phyloP scores from a whole-genome alignment of 2,797 vertebrate species.

The Nannoperca obscura region DNA sequence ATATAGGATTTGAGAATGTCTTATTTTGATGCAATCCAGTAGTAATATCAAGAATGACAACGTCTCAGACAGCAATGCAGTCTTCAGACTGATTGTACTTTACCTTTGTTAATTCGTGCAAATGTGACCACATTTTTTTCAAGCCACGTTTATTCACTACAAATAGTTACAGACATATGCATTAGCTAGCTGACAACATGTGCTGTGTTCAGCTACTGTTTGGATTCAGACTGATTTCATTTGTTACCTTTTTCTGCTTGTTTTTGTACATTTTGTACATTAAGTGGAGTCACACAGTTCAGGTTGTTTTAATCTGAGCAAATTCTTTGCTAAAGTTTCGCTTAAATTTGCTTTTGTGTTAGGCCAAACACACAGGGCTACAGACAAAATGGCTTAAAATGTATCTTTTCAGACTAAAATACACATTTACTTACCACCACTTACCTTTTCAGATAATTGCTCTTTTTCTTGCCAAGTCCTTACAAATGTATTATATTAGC shows the following conservation, averaged over 20 bases:
- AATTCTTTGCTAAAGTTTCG: background rate
- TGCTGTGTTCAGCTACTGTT: too few relatives aligned
- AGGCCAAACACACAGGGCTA: background rate
- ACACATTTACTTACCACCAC: background rate
- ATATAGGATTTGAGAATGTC: background rate
- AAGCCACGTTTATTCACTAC: background rate
- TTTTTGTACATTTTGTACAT: background rate
- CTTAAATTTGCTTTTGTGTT: background rate
- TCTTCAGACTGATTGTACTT: too few relatives aligned
- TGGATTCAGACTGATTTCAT: background rate
- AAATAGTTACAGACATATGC: too few relatives aligned
- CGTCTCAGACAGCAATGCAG: too few relatives aligned
- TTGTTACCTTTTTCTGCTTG: background rate
- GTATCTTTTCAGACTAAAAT: background rate
- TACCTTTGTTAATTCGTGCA: too few relatives aligned
- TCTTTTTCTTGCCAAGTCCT: background rate
- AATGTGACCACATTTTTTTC: background rate
- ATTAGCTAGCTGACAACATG: too few relatives aligned
- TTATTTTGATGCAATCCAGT: background rate
- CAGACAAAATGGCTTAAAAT: background rate
- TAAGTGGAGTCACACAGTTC: background rate
- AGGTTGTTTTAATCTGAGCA: background rate
- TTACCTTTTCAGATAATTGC: background rate
- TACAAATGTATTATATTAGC: background rate
- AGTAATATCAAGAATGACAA: background rate